Evolutionary conservation across 1,140 invertebrate species (phyloP).

Genomic region (Atopsyche davidsoni): DNA sequence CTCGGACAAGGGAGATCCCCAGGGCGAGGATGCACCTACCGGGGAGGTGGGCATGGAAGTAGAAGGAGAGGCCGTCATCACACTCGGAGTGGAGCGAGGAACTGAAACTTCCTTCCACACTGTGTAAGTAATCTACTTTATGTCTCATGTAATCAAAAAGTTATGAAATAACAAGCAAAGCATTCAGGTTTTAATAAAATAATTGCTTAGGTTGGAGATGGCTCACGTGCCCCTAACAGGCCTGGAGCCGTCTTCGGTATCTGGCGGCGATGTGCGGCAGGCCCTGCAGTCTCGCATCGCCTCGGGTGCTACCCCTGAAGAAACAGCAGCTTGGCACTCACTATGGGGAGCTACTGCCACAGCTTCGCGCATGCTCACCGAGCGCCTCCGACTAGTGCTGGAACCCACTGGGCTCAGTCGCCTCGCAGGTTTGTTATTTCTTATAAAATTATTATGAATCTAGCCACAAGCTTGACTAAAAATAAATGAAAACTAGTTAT

Average conservation of each 20-base stretch:
- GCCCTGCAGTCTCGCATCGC: slow-evolving; percentile 5
- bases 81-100: slow-evolving; percentile 59
- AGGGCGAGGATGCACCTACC: slow-evolving; percentile 36
- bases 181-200: too few species aligned
- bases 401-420: slow-evolving; percentile 92
- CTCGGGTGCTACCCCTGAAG: slow-evolving; percentile 1
- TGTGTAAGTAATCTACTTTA: too few species aligned
- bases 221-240: slow-evolving; percentile 1
- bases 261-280: slow-evolving; percentile 9
- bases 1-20: slow-evolving; percentile 45
- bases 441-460: too few species aligned
- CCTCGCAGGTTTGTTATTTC: slow-evolving; percentile 68
- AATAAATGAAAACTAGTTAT: too few species aligned
- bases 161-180: too few species aligned
- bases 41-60: slow-evolving; percentile 57
- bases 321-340: slow-evolving; percentile 33
- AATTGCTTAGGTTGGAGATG: slow-evolving; percentile 22
- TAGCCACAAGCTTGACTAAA: too few species aligned
- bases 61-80: slow-evolving; percentile 69
- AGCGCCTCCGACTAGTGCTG: slow-evolving; percentile 87
- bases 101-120: slow-evolving; percentile 61
- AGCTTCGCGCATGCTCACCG: slow-evolving; percentile 84
- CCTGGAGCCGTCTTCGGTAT: slow-evolving; percentile 6
- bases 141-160: too few species aligned
- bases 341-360: slow-evolving; percentile 52